Conservation (phyloP, 2,113 vertebrate species). For the Chelonoidis abingdonii region DNA sequence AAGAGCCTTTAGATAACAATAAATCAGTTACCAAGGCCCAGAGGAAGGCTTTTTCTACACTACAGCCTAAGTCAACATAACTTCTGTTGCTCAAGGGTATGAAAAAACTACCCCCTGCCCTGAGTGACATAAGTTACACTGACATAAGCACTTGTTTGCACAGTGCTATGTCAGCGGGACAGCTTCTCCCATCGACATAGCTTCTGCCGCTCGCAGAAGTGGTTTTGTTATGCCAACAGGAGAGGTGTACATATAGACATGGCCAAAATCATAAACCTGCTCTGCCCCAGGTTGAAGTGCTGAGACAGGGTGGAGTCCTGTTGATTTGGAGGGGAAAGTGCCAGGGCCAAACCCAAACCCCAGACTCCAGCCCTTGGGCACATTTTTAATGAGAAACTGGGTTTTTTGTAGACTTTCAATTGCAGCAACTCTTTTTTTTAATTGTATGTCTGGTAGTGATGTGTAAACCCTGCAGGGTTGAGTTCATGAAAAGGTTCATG, state of each 20-base stretch:
- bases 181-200: too few species aligned
- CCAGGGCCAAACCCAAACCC: constrained; percentile 44
- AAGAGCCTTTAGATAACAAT: constrained; percentile 20
- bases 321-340: constrained; percentile 42
- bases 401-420: constrained; percentile 57
- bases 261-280: neutral
- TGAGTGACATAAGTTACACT: too few species aligned
- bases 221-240: too few species aligned
- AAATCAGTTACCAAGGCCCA: constrained; percentile 42
- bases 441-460: constrained; percentile 55
- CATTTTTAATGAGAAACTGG: constrained; percentile 57
- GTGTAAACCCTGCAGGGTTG: constrained; percentile 51
- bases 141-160: too few species aligned
- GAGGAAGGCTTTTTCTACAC: neutral
- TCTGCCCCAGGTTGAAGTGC: constrained; percentile 31
- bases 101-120: too few species aligned
- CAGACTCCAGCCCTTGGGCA: constrained; percentile 67
- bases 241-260: too few species aligned
- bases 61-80: too few species aligned
- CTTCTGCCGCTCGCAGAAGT: too few species aligned
- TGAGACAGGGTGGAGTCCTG: constrained; percentile 49
- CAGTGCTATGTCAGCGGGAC: too few species aligned
- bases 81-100: too few species aligned
- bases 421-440: constrained; percentile 47
- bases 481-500: constrained; percentile 61